Evolutionary conservation across 2,797 vertebrate species (phyloP).

Genomic region (Galagoides demidoff): DNA sequence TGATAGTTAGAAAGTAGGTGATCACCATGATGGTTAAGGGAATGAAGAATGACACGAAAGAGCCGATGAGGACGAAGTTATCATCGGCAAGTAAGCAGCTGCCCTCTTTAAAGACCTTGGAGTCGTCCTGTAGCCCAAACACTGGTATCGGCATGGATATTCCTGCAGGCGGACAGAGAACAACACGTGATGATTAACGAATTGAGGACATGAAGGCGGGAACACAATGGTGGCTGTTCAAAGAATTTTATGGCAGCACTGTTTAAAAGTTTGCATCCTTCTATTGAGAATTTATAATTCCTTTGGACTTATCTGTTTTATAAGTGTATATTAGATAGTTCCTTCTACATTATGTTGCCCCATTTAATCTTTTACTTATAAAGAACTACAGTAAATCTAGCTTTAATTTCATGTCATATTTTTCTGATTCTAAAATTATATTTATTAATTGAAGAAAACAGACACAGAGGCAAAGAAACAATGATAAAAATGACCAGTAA

Average conservation of each 20-base stretch:
- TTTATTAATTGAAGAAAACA: conserved; percentile 36
- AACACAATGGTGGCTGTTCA: background rate
- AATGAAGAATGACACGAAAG: conserved; percentile 97
- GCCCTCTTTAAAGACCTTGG: conserved; percentile 95
- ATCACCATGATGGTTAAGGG: conserved; percentile 97
- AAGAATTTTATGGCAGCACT: background rate
- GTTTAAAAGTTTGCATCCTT: background rate
- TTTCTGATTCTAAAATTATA: conserved; percentile 36
- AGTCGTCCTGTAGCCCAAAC: conserved; percentile 93
- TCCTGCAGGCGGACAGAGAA: conserved; percentile 87
- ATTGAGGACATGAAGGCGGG: background rate
- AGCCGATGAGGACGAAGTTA: conserved; percentile 95
- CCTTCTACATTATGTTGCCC: background rate
- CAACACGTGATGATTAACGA: background rate
- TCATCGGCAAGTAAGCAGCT: conserved; percentile 94
- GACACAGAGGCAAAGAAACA: background rate
- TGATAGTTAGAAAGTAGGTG: conserved; percentile 97
- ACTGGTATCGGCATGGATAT: conserved; percentile 98
- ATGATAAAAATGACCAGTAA: background rate
- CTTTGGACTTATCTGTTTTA: background rate
- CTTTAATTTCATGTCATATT: background rate
- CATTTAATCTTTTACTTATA: background rate
- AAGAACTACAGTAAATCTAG: conserved; percentile 15
- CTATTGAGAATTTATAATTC: conserved; percentile 38
- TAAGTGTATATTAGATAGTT: background rate